These are phyloP conservation scores for Gobio occitaniae DNA, from an alignment of 2,797 vertebrate species.

Conservation along the genomic window DNA sequence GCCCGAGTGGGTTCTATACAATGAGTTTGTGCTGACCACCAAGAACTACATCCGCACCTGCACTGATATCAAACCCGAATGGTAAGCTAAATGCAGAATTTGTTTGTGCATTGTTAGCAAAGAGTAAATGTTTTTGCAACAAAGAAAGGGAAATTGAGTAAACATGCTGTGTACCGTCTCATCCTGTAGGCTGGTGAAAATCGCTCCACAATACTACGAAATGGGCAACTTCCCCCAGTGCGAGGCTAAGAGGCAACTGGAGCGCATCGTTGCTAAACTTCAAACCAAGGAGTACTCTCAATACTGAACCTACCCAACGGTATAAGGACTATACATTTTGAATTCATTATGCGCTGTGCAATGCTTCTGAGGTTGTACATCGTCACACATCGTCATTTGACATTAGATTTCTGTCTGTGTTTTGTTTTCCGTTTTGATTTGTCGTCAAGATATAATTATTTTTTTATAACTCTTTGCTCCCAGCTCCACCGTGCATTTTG, in stretches of 20 bases:
- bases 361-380: constrained; percentile 83
- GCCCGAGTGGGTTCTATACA: constrained; percentile 98
- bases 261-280: constrained; percentile 94
- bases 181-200: constrained; percentile 92
- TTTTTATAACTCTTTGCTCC: constrained; percentile 55
- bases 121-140: not conserved
- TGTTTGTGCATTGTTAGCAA: constrained; percentile 1
- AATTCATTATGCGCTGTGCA: constrained; percentile 46
- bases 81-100: constrained; percentile 77
- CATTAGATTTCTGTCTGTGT: constrained; percentile 86
- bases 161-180: constrained; percentile 44
- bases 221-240: constrained; percentile 99
- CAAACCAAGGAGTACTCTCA: constrained; percentile 96
- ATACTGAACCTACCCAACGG: constrained; percentile 81
- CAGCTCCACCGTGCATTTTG: constrained; percentile 54
- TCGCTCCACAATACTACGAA: constrained; percentile 96
- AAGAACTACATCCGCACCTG: constrained; percentile 99
- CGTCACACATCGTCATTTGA: constrained; percentile 85
- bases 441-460: constrained; percentile 81
- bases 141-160: not conserved
- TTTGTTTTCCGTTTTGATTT: constrained; percentile 63
- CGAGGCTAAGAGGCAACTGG: constrained; percentile 97
- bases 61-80: constrained; percentile 97
- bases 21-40: constrained; percentile 98
- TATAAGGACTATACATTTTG: constrained; percentile 50